phyloP scores from a whole-genome alignment of 2,888 invertebrate species.

The Candidula unifasciata region DNA sequence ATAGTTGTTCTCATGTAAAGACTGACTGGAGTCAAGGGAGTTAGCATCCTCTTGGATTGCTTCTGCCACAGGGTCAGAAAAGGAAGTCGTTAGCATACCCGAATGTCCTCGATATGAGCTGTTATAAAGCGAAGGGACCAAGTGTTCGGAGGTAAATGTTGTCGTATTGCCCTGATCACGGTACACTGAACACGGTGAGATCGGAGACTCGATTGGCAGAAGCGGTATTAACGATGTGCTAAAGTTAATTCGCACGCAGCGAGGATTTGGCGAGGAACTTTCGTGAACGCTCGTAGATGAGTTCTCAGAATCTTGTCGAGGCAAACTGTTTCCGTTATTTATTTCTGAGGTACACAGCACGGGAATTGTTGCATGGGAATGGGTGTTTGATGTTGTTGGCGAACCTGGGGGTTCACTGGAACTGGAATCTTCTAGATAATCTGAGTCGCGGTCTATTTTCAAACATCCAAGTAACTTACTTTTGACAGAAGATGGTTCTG shows the following conservation, averaged over 20 bases:
- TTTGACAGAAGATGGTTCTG: slow-evolving; percentile 54
- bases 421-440: slow-evolving; percentile 72
- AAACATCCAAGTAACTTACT: slow-evolving; percentile 65
- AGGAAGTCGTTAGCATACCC: slow-evolving; percentile 56
- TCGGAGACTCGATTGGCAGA: slow-evolving; percentile 59
- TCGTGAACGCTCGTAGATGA: slow-evolving; percentile 30
- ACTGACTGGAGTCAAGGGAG: slow-evolving; percentile 46
- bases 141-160: slow-evolving; percentile 1
- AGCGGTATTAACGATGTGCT: slow-evolving; percentile 61
- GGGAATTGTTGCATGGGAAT: slow-evolving; percentile 20
- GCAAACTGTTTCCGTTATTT: slow-evolving; percentile 29
- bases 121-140: not conserved
- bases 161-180: slow-evolving; percentile 14
- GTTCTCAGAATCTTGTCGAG: slow-evolving; percentile 44
- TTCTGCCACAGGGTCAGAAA: slow-evolving; percentile 54
- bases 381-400: slow-evolving; percentile 56
- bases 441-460: slow-evolving; percentile 84
- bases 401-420: slow-evolving; percentile 78
- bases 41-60: slow-evolving; percentile 25
- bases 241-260: slow-evolving; percentile 48
- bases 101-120: slow-evolving; percentile 2
- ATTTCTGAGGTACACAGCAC: not conserved
- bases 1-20: slow-evolving; percentile 57
- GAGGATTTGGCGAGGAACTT: slow-evolving; percentile 19
- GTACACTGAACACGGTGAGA: slow-evolving; percentile 45